Percentiles rank a stretch among this genome's conserved stretches.
Evolutionary conservation across 2,888 invertebrate genomes (phyloP).

Genomic region (Bellardia bayeri): DNA sequence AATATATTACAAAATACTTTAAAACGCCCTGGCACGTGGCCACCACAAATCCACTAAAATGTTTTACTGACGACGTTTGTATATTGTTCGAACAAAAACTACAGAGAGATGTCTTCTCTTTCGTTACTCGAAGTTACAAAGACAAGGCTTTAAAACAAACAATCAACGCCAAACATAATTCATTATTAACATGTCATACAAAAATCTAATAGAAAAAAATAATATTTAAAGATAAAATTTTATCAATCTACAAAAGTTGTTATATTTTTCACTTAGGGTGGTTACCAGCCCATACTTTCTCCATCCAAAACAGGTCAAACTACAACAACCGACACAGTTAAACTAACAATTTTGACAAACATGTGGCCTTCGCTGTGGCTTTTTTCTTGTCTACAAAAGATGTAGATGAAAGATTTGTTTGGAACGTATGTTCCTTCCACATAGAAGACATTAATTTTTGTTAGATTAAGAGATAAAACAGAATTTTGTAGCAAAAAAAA

Average conservation of each 20-base stretch:
- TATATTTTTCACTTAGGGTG: background rate
- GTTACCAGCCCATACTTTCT: background rate
- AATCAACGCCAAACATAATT: conserved; percentile 62
- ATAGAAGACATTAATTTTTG: conserved; percentile 59
- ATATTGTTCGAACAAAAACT: conserved; percentile 16
- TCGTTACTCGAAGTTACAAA: conserved; percentile 24
- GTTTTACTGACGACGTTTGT: conserved; percentile 25
- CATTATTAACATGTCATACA: conserved; percentile 82
- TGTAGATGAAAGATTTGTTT: conserved; percentile 42
- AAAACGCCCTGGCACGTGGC: conserved; percentile 70
- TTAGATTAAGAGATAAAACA: conserved; percentile 67
- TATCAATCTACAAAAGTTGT: conserved; percentile 75
- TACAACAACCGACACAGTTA: conserved; percentile 30
- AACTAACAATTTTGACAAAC: conserved; percentile 49
- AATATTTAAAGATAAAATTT: conserved; percentile 79
- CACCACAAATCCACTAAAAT: conserved; percentile 61
- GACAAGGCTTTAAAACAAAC: conserved; percentile 52
- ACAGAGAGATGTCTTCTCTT: conserved; percentile 1
- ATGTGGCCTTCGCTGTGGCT: conserved; percentile 65
- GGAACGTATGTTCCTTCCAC: conserved; percentile 54
- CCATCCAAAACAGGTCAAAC: conserved; percentile 15
- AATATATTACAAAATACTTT: conserved; percentile 67
- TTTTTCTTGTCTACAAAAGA: conserved; percentile 48
- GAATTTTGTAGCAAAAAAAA: background rate
- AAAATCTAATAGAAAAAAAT: conserved; percentile 63